Conservation (phyloP, 2,888 invertebrate genomes). For the Laothoe populi region DNA sequence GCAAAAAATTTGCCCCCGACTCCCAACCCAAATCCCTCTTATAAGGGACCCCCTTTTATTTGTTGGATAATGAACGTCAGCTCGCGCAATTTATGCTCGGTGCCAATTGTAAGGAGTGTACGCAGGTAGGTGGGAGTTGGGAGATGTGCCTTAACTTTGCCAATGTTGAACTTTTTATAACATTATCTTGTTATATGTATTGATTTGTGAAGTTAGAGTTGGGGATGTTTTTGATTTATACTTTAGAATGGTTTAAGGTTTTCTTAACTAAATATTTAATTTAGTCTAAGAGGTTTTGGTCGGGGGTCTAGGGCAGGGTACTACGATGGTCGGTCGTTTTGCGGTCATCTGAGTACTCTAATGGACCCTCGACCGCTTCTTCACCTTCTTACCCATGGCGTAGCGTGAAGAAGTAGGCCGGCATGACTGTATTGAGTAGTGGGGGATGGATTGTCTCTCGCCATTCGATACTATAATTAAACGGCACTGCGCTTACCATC, state of each 20-base stretch:
- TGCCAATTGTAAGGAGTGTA: constrained; percentile 22
- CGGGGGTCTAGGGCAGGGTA: too few species aligned
- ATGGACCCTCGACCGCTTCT: too few species aligned
- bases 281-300: too few species aligned
- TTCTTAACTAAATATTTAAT: too few species aligned
- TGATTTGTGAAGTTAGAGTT: neutral
- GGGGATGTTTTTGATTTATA: neutral
- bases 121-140: neutral
- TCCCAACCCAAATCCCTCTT: constrained; percentile 5
- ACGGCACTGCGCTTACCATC: too few species aligned
- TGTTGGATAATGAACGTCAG: constrained; percentile 29
- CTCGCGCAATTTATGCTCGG: constrained; percentile 29
- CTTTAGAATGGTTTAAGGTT: neutral
- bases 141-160: constrained; percentile 1
- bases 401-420: too few species aligned
- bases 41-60: constrained; percentile 24
- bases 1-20: neutral
- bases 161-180: neutral
- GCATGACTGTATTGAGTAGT: too few species aligned
- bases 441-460: too few species aligned
- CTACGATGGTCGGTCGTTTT: too few species aligned
- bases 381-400: too few species aligned
- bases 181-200: neutral
- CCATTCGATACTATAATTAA: too few species aligned
- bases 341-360: too few species aligned